These are phyloP conservation scores for Noctua pronuba DNA, from an alignment of 2,888 invertebrate species.

Conservation along the genomic window DNA sequence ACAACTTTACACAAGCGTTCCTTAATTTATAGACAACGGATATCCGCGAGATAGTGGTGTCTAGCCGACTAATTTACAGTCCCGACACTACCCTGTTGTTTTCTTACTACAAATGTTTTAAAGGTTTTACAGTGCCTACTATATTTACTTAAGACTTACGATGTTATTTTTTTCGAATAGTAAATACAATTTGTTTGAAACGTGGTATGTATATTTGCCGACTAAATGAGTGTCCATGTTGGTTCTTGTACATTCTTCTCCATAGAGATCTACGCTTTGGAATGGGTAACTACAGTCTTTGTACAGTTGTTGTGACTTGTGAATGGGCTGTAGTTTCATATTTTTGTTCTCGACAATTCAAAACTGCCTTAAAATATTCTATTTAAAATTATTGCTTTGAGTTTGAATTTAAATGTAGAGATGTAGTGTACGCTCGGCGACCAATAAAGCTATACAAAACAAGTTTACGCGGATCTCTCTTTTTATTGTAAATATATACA, in stretches of 20 bases:
- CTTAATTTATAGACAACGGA: slow-evolving; percentile 87
- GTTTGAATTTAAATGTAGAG: background rate
- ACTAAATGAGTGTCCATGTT: background rate
- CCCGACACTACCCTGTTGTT: slow-evolving; percentile 43
- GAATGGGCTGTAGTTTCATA: too few species aligned
- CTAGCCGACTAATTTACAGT: slow-evolving; percentile 70
- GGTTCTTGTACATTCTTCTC: background rate
- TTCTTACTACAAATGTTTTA: slow-evolving; percentile 46
- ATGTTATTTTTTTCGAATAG: too few species aligned
- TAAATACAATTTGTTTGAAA: too few species aligned
- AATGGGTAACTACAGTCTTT: background rate
- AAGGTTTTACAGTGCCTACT: slow-evolving; percentile 9
- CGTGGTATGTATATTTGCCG: background rate
- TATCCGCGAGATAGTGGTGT: slow-evolving; percentile 84
- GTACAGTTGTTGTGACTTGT: background rate
- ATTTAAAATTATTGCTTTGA: background rate
- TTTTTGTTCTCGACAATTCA: too few species aligned
- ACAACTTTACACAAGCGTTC: slow-evolving; percentile 70
- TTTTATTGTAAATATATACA: too few species aligned
- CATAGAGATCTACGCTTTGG: background rate
- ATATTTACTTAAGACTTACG: background rate
- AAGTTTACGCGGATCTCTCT: too few species aligned
- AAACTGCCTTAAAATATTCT: too few species aligned
- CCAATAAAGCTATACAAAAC: too few species aligned
- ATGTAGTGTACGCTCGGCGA: too few species aligned